Evolutionary conservation across 2,888 invertebrate genomes (phyloP), one percentile per base, ranked within the genome.

Genomic region (Apomyelois bistriatella): DNA sequence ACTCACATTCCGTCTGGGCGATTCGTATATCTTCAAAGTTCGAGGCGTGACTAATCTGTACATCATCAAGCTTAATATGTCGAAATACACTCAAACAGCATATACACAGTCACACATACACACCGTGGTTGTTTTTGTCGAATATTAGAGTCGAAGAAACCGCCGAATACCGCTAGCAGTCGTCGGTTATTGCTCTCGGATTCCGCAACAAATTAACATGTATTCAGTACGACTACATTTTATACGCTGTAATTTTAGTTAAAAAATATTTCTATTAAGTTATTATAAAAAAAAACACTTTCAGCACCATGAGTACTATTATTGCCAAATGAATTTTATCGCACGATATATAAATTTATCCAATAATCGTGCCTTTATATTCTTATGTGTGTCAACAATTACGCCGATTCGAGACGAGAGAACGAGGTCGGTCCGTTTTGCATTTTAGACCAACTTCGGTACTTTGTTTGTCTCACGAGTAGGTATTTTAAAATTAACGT

Each of bases 141-240:
- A 86, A 85, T 85, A 79, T 85, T 80, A 85, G 81, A 82, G 77
- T 60, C 77, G 75, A 84, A 79, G 85, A 85, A 86, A 87, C 87
- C 87, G 73, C 86, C 81, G 72, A 85, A 86, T 89, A 89, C 89
- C 89, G 89, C 89, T 89, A 89, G 79, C 80, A 74, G 76, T 74
- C 72, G 78, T 74, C 88, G 88, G 89, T 88, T 90, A 88, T 88
- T 89, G 89, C 89, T 88, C 89, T 88, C 88, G 62, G 85, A 86
- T 89, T 88, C 89, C 88, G 89, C 87, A 90, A 90, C 86, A 88
- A 89, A 90, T 90, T 90, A 90, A 86, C 88, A 90, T 89, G 89
- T 87, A 90, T 90, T 88, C 86, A 77, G 88, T 86, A 87, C 88
- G 81, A 76, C 81, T 82, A 82, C 76, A 83, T 85, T 85, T 87